Evolutionary conservation across 2,797 vertebrate species (phyloP).

Genomic region (Nothura maculosa): DNA sequence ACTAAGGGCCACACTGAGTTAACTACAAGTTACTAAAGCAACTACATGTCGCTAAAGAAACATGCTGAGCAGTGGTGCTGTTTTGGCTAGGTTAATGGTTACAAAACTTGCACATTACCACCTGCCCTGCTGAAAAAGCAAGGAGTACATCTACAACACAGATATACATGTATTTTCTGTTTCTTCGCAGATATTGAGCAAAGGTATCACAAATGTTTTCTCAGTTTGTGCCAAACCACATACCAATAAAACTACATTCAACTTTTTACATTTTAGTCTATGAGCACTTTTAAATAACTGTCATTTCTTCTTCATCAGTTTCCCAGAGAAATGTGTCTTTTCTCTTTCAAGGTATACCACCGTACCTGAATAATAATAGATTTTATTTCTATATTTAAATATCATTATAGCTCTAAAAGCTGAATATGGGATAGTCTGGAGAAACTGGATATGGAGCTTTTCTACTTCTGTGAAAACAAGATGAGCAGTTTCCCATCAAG

Average conservation of each 20-base stretch:
- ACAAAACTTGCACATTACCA: neutral
- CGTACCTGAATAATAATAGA: neutral
- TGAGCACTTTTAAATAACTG: slow-evolving; percentile 5
- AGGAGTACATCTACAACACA: neutral
- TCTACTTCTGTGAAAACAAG: neutral
- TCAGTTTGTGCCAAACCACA: neutral
- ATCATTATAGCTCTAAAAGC: slow-evolving; percentile 3
- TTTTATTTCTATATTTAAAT: slow-evolving; percentile 39
- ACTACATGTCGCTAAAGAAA: neutral
- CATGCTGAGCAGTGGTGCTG: neutral
- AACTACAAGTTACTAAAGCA: neutral
- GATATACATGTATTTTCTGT: neutral
- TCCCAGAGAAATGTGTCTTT: neutral
- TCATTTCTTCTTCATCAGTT: neutral
- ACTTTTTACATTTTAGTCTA: slow-evolving; percentile 9
- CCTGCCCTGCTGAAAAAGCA: neutral
- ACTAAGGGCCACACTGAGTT: neutral
- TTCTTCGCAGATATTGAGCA: neutral
- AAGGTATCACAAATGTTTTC: neutral
- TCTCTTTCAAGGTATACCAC: neutral
- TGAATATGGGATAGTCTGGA: neutral
- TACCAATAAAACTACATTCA: neutral
- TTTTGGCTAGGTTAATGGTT: neutral
- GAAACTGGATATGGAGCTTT: neutral
- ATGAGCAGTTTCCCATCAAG: neutral